phyloP scores from a whole-genome alignment of 2,797 vertebrate species.

The Ctenosaura bakeri region DNA sequence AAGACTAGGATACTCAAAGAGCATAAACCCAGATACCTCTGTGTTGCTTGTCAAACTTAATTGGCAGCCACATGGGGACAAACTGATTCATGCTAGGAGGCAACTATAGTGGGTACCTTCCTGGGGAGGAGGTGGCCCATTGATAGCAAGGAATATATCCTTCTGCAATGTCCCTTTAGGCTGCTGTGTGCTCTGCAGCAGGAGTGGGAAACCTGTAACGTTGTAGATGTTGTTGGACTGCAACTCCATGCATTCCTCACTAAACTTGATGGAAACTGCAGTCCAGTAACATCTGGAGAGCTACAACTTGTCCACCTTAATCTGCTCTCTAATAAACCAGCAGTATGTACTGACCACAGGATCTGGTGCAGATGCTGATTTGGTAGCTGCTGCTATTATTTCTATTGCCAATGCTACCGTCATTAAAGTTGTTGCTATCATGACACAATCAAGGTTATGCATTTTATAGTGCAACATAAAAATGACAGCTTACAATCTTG shows the following conservation, averaged over 20 bases:
- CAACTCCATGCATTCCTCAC: not conserved
- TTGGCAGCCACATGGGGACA: no score
- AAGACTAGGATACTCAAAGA: no score
- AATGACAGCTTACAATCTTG: not conserved
- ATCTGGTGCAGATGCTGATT: no score
- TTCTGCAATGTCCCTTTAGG: no score
- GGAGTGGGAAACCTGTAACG: not conserved
- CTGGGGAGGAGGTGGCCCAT: no score
- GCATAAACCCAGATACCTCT: no score
- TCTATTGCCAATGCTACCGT: not conserved
- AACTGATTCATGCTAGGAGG: no score
- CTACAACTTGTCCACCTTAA: not conserved
- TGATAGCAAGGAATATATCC: no score
- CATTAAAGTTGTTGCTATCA: not conserved
- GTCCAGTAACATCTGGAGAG: not conserved
- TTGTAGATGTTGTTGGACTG: not conserved
- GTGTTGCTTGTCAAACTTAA: no score
- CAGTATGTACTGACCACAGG: no score
- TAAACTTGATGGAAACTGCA: not conserved
- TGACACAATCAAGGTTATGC: not conserved
- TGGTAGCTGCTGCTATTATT: no score
- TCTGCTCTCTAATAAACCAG: not conserved
- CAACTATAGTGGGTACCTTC: no score
- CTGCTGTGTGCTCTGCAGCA: not conserved
- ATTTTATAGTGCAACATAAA: not conserved